These are phyloP conservation scores for Aythya baeri DNA, from an alignment of 2,113 vertebrate genomes.

Conservation along the genomic window DNA sequence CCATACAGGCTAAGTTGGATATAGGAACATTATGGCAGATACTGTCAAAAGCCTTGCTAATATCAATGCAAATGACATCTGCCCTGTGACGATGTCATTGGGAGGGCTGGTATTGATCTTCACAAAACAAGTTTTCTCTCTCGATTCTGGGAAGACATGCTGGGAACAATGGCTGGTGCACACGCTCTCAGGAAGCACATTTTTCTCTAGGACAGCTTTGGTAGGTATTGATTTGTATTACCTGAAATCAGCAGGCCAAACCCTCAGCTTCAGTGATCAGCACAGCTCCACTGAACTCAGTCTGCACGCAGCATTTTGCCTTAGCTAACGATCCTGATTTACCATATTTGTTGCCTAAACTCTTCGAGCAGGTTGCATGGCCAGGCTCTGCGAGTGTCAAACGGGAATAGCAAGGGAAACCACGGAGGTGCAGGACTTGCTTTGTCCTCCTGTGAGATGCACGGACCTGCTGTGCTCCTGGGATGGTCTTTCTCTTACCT, in stretches of 20 bases:
- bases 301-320: not conserved
- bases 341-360: not conserved
- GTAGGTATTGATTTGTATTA: not conserved
- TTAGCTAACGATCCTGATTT: not conserved
- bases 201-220: not conserved
- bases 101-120: not conserved
- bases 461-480: not conserved
- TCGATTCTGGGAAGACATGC: not conserved
- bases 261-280: not conserved
- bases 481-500: conserved; percentile 80
- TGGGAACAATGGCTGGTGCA: not conserved
- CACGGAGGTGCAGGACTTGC: not conserved
- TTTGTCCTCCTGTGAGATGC: not conserved
- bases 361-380: rapidly evolving
- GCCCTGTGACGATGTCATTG: not conserved
- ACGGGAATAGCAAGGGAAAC: not conserved
- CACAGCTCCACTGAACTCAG: not conserved
- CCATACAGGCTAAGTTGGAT: not conserved
- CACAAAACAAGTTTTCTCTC: not conserved
- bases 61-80: not conserved
- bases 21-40: not conserved
- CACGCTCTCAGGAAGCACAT: not conserved
- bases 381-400: not conserved
- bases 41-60: not conserved
- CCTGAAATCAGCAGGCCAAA: not conserved